Conservation (phyloP, 1,140 invertebrate genomes). For the Micrasema longulum region DNA sequence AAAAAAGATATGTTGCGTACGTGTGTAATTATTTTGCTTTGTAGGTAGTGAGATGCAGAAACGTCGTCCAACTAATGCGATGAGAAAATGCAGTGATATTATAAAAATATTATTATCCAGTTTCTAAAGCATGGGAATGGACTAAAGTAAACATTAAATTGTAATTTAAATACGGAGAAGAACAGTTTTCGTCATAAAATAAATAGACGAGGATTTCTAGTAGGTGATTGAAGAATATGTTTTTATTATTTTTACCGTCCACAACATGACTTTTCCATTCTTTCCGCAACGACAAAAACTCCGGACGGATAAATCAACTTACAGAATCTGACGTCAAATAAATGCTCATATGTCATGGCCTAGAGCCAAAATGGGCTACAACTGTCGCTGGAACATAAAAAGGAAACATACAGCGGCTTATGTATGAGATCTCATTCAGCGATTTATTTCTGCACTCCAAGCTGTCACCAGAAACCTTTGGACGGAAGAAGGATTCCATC, state of each 20-base stretch:
- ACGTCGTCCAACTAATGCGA: too few relatives aligned
- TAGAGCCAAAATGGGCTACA: constrained; percentile 25
- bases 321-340: constrained; percentile 32
- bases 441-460: constrained; percentile 24
- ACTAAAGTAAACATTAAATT: too few relatives aligned
- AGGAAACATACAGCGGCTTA: constrained; percentile 9
- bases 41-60: too few relatives aligned
- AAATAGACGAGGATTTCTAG: not conserved
- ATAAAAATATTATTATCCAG: too few relatives aligned
- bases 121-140: too few relatives aligned
- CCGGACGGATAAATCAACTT: constrained; percentile 29
- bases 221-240: constrained; percentile 6
- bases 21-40: too few relatives aligned
- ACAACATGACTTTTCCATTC: constrained; percentile 36
- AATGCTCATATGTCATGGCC: constrained; percentile 32
- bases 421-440: not conserved
- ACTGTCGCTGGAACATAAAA: constrained; percentile 19
- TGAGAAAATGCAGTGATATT: too few relatives aligned
- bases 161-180: not conserved
- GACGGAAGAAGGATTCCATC: not conserved
- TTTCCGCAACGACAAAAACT: constrained; percentile 16
- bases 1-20: too few relatives aligned
- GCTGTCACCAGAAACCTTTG: constrained; percentile 4
- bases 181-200: constrained; percentile 2
- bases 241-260: constrained; percentile 17